Percentiles rank a stretch among this genome's conserved stretches.
Conservation (phyloP, 2,113 vertebrate species). For the Epinephelus lanceolatus region DNA sequence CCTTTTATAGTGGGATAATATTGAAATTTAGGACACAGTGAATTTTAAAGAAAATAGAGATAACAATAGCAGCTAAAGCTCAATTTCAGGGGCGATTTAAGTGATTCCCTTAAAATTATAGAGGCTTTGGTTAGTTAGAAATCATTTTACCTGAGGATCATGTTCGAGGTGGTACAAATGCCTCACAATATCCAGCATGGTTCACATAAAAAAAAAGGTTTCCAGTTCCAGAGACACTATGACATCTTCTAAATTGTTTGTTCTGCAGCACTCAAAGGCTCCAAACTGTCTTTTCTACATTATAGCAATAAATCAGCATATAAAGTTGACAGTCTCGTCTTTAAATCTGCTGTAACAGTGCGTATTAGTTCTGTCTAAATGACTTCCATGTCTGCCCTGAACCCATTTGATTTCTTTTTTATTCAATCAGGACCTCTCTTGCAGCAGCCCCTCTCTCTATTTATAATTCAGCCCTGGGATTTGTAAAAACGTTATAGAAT, state of each 20-base stretch:
- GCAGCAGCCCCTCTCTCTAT: conserved; percentile 37
- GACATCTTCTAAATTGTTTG: conserved; percentile 25
- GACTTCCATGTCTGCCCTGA: conserved; percentile 32
- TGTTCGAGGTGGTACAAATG: conserved; percentile 18
- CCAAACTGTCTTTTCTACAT: neutral
- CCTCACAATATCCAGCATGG: conserved; percentile 23
- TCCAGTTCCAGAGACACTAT: conserved; percentile 15
- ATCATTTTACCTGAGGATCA: conserved; percentile 61
- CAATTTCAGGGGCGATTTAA: conserved; percentile 14
- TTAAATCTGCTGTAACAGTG: neutral
- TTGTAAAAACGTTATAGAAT: conserved; percentile 53
- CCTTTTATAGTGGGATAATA: conserved; percentile 3
- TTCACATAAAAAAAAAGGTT: conserved; percentile 31
- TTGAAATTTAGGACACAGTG: conserved; percentile 12
- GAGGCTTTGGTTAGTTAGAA: conserved; percentile 33
- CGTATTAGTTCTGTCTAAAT: conserved; percentile 8
- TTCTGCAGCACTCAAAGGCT: neutral
- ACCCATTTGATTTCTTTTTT: conserved; percentile 37
- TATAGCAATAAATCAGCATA: neutral
- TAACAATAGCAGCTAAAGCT: conserved; percentile 1
- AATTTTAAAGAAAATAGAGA: conserved; percentile 1
- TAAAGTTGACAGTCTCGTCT: neutral
- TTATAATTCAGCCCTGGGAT: conserved; percentile 42
- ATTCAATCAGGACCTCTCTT: conserved; percentile 55
- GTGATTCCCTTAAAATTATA: neutral